These are phyloP conservation scores for Drosophila histrio DNA, from an alignment of 2,888 invertebrate species.

Conservation along the genomic window DNA sequence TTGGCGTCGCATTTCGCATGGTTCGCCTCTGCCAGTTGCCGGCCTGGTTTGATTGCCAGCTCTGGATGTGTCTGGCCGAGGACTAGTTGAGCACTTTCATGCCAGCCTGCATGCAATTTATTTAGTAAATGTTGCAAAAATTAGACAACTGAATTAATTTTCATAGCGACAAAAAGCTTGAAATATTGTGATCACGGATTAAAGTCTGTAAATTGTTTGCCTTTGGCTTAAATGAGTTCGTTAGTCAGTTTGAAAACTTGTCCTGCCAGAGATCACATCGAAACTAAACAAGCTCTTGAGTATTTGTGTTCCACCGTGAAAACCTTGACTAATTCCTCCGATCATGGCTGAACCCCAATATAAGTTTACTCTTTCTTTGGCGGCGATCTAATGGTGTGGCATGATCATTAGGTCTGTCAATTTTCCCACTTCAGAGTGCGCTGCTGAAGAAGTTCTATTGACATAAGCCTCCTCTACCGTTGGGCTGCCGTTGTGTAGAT, in stretches of 20 bases:
- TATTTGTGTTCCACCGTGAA: not conserved
- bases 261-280: not conserved
- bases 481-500: constrained; percentile 33
- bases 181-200: constrained; percentile 70
- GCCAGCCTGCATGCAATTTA: constrained; percentile 59
- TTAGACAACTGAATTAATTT: constrained; percentile 80
- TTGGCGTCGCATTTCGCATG: constrained; percentile 44
- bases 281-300: constrained; percentile 1
- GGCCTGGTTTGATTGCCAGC: constrained; percentile 26
- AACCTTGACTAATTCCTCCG: constrained; percentile 56
- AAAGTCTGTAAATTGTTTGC: constrained; percentile 36
- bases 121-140: constrained; percentile 72
- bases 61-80: constrained; percentile 12
- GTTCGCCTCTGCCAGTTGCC: too few species aligned
- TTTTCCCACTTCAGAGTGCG: constrained; percentile 65
- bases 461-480: constrained; percentile 56
- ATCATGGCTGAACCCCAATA: not conserved
- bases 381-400: constrained; percentile 17
- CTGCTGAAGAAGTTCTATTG: constrained; percentile 79
- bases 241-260: constrained; percentile 48
- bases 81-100: constrained; percentile 37
- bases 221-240: constrained; percentile 54
- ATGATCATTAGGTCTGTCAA: constrained; percentile 74
- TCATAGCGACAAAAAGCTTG: constrained; percentile 77
- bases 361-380: constrained; percentile 17